These are phyloP conservation scores for Sphecodes monilicornis DNA, from an alignment of 2,888 invertebrate species.

Conservation along the genomic window DNA sequence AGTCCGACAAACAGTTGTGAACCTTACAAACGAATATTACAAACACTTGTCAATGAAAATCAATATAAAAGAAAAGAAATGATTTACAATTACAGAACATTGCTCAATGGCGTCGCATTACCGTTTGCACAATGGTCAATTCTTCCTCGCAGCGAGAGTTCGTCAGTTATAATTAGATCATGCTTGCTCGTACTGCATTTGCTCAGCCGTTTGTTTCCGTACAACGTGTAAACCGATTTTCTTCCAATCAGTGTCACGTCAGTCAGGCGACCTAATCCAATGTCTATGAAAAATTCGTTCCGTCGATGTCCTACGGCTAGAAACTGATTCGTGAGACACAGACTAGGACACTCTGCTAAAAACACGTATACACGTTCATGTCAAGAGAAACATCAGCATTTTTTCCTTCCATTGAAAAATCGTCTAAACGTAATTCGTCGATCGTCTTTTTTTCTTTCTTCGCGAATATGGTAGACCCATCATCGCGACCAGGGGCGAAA, in stretches of 20 bases:
- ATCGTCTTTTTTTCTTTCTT: background rate
- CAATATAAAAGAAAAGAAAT: background rate
- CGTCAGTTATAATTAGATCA: constrained; percentile 16
- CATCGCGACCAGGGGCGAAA: constrained; percentile 30
- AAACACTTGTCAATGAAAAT: background rate
- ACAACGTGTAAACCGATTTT: background rate
- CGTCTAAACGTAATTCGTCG: constrained; percentile 52
- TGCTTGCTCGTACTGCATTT: background rate
- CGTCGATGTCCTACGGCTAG: constrained; percentile 25
- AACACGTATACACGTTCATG: constrained; percentile 57
- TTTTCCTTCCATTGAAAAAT: constrained; percentile 40
- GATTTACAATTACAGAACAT: background rate
- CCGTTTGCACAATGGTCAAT: constrained; percentile 14
- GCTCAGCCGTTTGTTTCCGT: background rate
- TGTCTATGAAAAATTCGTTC: constrained; percentile 20
- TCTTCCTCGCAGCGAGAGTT: constrained; percentile 8
- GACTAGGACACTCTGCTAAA: constrained; percentile 55
- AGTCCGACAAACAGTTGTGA: background rate
- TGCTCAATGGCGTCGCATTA: background rate
- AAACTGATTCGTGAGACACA: constrained; percentile 40
- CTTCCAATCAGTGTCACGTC: background rate
- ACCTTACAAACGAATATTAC: background rate
- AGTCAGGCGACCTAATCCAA: constrained; percentile 2
- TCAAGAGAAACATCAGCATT: constrained; percentile 27
- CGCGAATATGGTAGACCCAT: constrained; percentile 55